Conservation (phyloP, 2,888 invertebrate genomes). For the Aelia acuminata region DNA sequence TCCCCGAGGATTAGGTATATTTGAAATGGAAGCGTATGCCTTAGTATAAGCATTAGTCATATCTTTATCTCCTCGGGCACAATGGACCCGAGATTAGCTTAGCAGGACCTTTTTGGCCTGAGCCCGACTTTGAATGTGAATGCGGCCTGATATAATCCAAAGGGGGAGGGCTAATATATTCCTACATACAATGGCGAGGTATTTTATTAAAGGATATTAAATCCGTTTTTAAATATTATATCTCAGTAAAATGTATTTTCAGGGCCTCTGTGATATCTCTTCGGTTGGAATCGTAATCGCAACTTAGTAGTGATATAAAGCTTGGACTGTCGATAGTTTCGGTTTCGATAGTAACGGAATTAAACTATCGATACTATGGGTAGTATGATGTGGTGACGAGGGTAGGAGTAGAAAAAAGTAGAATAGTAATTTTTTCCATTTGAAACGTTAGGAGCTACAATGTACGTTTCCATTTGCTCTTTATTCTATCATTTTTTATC, state of each 20-base stretch:
- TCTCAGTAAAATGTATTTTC: background rate
- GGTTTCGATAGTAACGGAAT: no score
- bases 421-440: no score
- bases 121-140: constrained; percentile 32
- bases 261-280: background rate
- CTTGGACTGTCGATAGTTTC: no score
- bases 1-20: background rate
- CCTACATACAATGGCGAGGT: background rate
- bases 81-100: background rate
- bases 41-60: constrained; percentile 9
- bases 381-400: no score
- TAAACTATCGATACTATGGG: no score
- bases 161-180: background rate
- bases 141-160: constrained; percentile 6
- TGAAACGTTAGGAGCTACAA: no score
- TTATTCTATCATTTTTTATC: no score
- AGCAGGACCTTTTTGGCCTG: background rate
- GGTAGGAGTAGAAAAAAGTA: no score
- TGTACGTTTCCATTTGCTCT: no score
- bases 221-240: background rate
- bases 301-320: no score
- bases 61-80: constrained; percentile 26
- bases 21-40: background rate
- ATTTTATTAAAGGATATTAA: constrained; percentile 29
- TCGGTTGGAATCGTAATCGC: background rate